Base-by-base conservation (phyloP, 2,888 invertebrate species). In the Chrysina gloriosa region DNA sequence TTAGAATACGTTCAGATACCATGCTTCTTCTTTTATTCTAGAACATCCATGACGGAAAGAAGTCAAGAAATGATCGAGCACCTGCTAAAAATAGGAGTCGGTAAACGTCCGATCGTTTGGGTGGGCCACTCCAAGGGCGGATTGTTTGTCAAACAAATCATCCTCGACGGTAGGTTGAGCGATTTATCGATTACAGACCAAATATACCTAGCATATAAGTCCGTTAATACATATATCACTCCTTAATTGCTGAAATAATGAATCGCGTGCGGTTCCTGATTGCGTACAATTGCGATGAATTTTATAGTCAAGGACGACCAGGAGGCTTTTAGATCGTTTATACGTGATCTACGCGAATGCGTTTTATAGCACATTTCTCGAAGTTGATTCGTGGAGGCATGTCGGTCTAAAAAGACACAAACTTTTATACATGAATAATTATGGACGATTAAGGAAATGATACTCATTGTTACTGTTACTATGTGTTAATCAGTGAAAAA, bases 61-160 rank as follows among this genome's bases (percentile, higher is more conserved):
- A 89, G 92, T 0, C 85, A 88, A 14, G 92, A 93, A 81, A 91
- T 94, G 90, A 83, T 92, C 27, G 85, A 87, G 2, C 86, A 88
- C 71, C 80, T 90, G 14, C 79, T 89, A 64, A 86, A 87, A 3
- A 89, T 94, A 11, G 93, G 92, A 0, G 86, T 92, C 61, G 90
- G 92, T 0, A 85, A 87, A 61, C 82, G 87, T 71, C 95, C 95
- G 0, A 90, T 96, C 64, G 86, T 96, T 11, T 96, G 95, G 93
- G 92, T 96, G 2, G 90, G 90, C 0, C 91, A 91, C 80, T 96
- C 95, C 0, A 95, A 96, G 84, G 96, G 96, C 2, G 96, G 95
- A 0, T 83, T 96, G 0, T 90, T 93, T 74, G 91, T 95, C 19
- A 96, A 96, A 79, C 91, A 94, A 81, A 91, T 95, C 63, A 87